A percentile compares a stretch with the other conserved stretches of the same genome.
Evolutionary conservation across 2,113 vertebrate species (phyloP).

Genomic region (Uropsilus gracilis): DNA sequence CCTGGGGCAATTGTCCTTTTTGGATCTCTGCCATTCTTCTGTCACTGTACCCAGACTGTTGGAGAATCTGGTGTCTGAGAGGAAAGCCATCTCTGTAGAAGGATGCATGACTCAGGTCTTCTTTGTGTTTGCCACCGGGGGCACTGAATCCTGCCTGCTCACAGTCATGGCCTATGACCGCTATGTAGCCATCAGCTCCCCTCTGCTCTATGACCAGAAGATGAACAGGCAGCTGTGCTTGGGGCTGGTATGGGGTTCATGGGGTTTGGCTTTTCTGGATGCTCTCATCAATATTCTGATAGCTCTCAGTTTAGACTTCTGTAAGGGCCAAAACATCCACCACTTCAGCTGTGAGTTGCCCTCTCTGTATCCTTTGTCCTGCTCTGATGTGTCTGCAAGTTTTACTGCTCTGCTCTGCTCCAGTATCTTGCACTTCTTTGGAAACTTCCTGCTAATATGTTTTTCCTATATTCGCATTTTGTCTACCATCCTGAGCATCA

Average conservation of each 20-base stretch:
- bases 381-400: slow-evolving; percentile 61
- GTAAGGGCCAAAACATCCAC: slow-evolving; percentile 57
- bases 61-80: slow-evolving; percentile 64
- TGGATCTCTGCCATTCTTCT: slow-evolving; percentile 75
- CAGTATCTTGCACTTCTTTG: slow-evolving; percentile 74
- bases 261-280: slow-evolving; percentile 69
- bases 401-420: slow-evolving; percentile 63
- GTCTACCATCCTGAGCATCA: slow-evolving; percentile 54
- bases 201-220: slow-evolving; percentile 71
- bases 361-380: slow-evolving; percentile 71
- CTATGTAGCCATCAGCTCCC: slow-evolving; percentile 75
- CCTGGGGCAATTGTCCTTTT: slow-evolving; percentile 71
- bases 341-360: slow-evolving; percentile 72
- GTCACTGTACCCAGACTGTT: slow-evolving; percentile 75
- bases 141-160: slow-evolving; percentile 73
- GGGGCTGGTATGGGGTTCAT: slow-evolving; percentile 52
- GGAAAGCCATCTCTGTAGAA: slow-evolving; percentile 69
- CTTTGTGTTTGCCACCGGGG: slow-evolving; percentile 73
- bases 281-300: slow-evolving; percentile 65
- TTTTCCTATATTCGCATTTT: slow-evolving; percentile 67
- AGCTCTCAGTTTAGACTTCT: slow-evolving; percentile 72
- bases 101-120: slow-evolving; percentile 72
- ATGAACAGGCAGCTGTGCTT: slow-evolving; percentile 68
- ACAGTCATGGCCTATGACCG: slow-evolving; percentile 76
- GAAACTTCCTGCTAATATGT: slow-evolving; percentile 71